These are phyloP conservation scores for Axinella damicornis DNA, from an alignment of 37 sponge, comb jelly and placozoan species.

Conservation along the genomic window DNA sequence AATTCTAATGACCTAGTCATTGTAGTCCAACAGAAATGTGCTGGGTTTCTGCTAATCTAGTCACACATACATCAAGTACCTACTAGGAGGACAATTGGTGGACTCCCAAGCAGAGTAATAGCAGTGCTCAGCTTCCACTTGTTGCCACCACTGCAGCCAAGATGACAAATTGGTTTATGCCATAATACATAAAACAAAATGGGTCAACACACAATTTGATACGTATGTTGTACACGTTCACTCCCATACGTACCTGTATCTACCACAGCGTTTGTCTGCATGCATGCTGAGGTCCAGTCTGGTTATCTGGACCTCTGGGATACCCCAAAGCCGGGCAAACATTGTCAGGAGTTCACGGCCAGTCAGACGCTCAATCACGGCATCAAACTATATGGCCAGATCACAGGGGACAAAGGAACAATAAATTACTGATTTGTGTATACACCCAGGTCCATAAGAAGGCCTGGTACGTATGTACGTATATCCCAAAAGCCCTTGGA, in stretches of 20 bases:
- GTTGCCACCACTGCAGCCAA: conserved; percentile 89
- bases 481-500: too few species aligned
- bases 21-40: background rate
- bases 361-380: conserved; percentile 84
- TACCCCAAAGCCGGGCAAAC: conserved; percentile 93
- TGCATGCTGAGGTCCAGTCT: conserved; percentile 87
- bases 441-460: background rate
- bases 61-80: conserved; percentile 17
- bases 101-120: conserved; percentile 94
- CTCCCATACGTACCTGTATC: conserved; percentile 91
- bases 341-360: conserved; percentile 88
- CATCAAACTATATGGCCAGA: conserved; percentile 86
- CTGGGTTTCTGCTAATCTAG: background rate
- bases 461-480: too few species aligned
- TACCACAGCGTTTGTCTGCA: conserved; percentile 89
- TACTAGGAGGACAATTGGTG: conserved; percentile 87
- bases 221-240: too few species aligned
- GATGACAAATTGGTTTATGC: too few species aligned
- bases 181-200: background rate
- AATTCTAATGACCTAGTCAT: too few species aligned
- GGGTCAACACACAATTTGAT: too few species aligned
- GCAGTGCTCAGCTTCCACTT: conserved; percentile 97
- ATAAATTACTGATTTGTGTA: too few species aligned
- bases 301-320: conserved; percentile 71
- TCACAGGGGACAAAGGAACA: background rate